A percentile compares a stretch with the other conserved stretches of the same genome.
These are phyloP conservation scores for Xiphorhynchus elegans DNA, from an alignment of 2,113 vertebrate species.

Conservation along the genomic window DNA sequence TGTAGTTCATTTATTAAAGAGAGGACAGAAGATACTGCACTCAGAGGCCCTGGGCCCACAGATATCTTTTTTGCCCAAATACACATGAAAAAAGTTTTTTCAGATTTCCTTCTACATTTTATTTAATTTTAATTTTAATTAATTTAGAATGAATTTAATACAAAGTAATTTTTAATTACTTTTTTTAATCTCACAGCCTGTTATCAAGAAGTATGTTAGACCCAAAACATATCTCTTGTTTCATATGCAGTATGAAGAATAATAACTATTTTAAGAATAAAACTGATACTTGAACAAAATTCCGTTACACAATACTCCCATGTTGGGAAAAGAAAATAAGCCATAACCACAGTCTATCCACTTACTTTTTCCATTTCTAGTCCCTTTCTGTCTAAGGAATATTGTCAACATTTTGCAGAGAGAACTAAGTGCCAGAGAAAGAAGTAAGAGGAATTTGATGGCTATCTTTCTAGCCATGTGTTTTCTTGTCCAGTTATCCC, in stretches of 20 bases:
- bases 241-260: conserved; percentile 36
- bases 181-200: background rate
- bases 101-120: background rate
- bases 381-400: conserved; percentile 17
- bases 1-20: background rate
- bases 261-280: conserved; percentile 58
- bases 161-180: background rate
- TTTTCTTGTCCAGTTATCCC: conserved; percentile 1
- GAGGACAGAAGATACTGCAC: background rate
- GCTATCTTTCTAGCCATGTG: conserved; percentile 26
- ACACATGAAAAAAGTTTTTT: accelerated
- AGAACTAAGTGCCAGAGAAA: conserved; percentile 19
- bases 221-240: conserved; percentile 29
- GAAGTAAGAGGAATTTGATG: conserved; percentile 35
- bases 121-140: background rate
- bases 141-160: background rate
- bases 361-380: conserved; percentile 61
- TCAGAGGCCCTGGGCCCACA: background rate
- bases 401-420: conserved; percentile 14
- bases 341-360: background rate
- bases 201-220: background rate
- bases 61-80: background rate
- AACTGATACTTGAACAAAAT: conserved; percentile 43
- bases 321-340: conserved; percentile 38
- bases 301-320: conserved; percentile 50